phyloP scores from a whole-genome alignment of 2,113 vertebrate genomes.

The Bungarus multicinctus region DNA sequence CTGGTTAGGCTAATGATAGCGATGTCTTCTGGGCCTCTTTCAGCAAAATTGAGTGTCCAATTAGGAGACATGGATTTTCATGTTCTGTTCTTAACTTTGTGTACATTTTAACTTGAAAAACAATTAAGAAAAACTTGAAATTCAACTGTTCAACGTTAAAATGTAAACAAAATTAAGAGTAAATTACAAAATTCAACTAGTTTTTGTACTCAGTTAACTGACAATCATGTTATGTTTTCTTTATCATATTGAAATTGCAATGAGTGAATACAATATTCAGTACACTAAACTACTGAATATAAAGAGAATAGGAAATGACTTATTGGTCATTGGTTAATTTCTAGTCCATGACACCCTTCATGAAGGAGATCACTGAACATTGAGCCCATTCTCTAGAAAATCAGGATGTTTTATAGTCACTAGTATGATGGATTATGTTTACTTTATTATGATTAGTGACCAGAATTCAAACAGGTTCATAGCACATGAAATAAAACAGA shows the following conservation, averaged over 20 bases:
- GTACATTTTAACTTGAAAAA: neutral
- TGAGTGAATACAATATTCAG: neutral
- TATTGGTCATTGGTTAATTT: too few relatives aligned
- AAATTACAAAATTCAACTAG: neutral
- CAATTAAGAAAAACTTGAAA: neutral
- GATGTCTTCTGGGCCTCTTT: neutral
- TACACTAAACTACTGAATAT: neutral
- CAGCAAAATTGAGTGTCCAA: neutral
- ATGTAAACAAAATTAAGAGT: neutral
- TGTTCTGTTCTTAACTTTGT: neutral
- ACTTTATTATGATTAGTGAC: neutral
- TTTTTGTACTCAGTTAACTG: neutral
- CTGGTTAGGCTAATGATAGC: constrained; percentile 1
- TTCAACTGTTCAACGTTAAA: neutral
- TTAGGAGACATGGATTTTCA: neutral
- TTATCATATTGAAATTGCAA: neutral
- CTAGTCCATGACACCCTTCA: neutral
- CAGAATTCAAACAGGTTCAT: neutral
- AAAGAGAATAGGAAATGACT: neutral
- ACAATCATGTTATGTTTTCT: neutral
- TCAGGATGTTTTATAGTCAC: neutral
- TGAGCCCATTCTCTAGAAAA: neutral
- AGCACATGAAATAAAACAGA: neutral
- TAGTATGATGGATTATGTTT: neutral
- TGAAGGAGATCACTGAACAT: neutral